Evolutionary conservation across 2,113 vertebrate species (phyloP).

Genomic region (Calonectris borealis): DNA sequence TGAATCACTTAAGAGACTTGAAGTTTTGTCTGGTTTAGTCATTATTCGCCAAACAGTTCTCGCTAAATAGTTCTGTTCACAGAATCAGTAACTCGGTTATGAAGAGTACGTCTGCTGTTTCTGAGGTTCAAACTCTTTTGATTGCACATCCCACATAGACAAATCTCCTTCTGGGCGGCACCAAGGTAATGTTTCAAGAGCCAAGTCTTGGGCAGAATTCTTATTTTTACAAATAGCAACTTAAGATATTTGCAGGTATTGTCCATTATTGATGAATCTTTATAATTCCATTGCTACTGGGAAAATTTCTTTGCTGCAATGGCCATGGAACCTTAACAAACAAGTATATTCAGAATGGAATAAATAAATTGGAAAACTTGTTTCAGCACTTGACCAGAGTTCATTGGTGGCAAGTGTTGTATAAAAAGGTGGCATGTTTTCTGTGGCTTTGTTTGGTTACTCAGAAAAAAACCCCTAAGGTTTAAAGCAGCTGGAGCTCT

Average conservation of each 20-base stretch:
- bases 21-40: not conserved
- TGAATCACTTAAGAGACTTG: not conserved
- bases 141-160: not conserved
- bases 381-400: not conserved
- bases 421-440: not conserved
- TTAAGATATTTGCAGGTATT: not conserved
- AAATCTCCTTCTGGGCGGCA: not conserved
- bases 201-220: not conserved
- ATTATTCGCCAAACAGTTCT: not conserved
- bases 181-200: not conserved
- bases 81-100: not conserved
- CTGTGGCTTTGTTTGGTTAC: not conserved
- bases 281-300: not conserved
- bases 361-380: not conserved
- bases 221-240: not conserved
- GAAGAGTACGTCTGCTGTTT: not conserved
- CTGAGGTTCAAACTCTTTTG: not conserved
- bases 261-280: not conserved
- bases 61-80: not conserved
- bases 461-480: fast-evolving
- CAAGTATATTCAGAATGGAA: not conserved
- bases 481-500: not conserved
- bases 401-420: not conserved
- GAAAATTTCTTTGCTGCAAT: not conserved
- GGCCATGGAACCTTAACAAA: not conserved